phyloP scores from a whole-genome alignment of 2,113 vertebrate species.

The Sphyrna mokarran region DNA sequence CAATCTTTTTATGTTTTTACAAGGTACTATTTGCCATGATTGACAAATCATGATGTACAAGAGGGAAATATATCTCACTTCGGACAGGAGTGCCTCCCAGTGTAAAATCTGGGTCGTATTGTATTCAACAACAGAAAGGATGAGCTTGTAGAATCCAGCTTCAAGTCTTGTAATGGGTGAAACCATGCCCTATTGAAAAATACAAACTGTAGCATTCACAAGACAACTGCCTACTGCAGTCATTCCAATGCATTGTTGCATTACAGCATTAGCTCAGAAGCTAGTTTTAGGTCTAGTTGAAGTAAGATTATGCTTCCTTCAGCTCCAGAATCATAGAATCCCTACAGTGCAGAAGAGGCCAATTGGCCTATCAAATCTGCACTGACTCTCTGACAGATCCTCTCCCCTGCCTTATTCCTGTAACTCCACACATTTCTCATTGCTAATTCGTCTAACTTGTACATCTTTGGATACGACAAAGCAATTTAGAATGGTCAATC shows the following conservation, averaged over 20 bases:
- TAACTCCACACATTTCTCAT: no score
- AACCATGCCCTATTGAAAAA: background rate
- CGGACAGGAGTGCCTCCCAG: background rate
- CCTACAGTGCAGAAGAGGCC: no score
- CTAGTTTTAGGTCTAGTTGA: background rate
- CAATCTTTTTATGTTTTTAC: background rate
- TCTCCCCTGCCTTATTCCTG: no score
- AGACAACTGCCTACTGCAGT: background rate
- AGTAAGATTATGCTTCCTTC: background rate
- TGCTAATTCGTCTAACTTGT: no score
- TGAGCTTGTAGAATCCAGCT: background rate
- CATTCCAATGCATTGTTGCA: background rate
- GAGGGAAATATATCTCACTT: background rate
- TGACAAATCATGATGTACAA: background rate
- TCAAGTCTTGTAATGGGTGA: background rate
- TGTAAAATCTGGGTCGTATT: background rate
- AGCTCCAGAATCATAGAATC: no score
- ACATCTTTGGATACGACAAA: no score
- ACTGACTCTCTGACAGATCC: no score
- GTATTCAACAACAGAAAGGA: background rate
- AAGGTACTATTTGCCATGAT: background rate
- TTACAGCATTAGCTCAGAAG: background rate
- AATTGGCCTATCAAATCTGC: no score
- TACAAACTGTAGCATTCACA: background rate
- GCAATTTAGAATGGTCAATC: no score